phyloP scores from a whole-genome alignment of 2,797 vertebrate species.

The Ptychobarbus kaznakovi region DNA sequence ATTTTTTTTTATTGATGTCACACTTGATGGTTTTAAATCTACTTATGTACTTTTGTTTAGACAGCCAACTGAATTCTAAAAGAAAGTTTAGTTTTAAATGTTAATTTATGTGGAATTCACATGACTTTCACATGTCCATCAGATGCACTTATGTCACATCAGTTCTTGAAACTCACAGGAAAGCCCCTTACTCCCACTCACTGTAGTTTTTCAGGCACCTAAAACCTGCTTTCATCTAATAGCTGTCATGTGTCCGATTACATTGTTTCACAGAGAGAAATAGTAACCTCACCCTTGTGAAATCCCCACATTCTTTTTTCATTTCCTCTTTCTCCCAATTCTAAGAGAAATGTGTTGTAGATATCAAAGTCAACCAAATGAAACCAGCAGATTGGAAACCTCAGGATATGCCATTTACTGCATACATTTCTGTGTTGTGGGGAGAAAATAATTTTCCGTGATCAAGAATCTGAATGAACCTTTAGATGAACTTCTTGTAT shows the following conservation, averaged over 20 bases:
- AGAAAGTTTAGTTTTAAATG: neutral
- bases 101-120: neutral
- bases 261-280: neutral
- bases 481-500: conserved; percentile 1
- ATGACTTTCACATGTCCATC: conserved; percentile 11
- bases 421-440: neutral
- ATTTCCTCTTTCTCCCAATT: conserved; percentile 38
- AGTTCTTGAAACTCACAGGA: neutral
- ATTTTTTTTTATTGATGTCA: neutral
- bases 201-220: neutral
- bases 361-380: neutral
- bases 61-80: neutral
- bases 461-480: neutral
- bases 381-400: conserved; percentile 15
- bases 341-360: neutral
- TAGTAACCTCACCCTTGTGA: neutral
- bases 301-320: conserved; percentile 15
- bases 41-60: neutral
- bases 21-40: neutral
- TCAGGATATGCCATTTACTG: conserved; percentile 5
- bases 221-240: conserved; percentile 7
- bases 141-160: conserved; percentile 1
- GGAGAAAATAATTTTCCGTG: conserved; percentile 16
- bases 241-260: neutral
- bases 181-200: conserved; percentile 1